Evolutionary conservation across 2,888 invertebrate species (phyloP).

Genomic region (Hipparchia semele): DNA sequence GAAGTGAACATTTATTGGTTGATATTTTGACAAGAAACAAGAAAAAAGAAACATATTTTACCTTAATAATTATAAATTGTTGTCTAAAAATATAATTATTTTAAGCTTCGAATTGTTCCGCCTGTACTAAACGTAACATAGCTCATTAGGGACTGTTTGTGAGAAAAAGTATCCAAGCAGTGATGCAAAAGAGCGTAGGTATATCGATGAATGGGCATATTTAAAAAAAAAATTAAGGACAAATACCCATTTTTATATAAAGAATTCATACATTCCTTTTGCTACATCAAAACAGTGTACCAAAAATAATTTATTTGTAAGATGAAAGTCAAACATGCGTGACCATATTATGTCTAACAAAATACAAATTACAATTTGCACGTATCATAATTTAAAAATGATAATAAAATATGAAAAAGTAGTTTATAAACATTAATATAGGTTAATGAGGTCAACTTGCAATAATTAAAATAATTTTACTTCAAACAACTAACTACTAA

Average conservation of each 20-base stretch:
- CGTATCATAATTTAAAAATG: neutral
- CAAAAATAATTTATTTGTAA: neutral
- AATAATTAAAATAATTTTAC: slow-evolving; percentile 1
- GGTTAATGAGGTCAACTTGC: neutral
- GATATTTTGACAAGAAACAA: no score
- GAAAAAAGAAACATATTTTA: neutral
- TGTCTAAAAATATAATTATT: slow-evolving; percentile 1
- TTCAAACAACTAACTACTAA: slow-evolving; percentile 2
- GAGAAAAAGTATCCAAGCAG: slow-evolving; percentile 66
- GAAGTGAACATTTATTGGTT: no score
- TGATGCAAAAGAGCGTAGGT: slow-evolving; percentile 45
- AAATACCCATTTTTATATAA: no score
- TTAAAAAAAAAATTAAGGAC: neutral
- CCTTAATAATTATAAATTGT: neutral
- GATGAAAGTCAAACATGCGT: neutral
- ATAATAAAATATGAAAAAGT: neutral
- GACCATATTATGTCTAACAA: neutral
- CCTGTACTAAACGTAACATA: slow-evolving; percentile 73
- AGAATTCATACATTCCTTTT: no score
- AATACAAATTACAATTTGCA: neutral
- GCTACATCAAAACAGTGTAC: neutral
- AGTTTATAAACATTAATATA: neutral
- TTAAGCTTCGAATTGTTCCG: slow-evolving; percentile 39
- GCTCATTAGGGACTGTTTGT: slow-evolving; percentile 79
- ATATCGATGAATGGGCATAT: neutral